Conservation (phyloP, 2,888 invertebrate species). For the Netelia inedita region DNA sequence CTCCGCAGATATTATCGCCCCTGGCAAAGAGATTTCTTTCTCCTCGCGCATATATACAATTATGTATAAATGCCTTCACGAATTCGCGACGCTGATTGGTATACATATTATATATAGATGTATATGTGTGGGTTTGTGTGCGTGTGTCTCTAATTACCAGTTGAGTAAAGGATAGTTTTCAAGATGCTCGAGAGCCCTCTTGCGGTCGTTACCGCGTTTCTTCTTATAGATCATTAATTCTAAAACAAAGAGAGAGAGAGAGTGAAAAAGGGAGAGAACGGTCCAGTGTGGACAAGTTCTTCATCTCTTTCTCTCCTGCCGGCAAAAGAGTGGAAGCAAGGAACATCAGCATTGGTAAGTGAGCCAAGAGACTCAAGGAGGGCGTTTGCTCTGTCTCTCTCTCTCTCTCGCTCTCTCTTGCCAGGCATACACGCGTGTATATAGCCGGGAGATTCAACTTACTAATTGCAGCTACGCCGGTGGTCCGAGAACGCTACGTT, state of each 20-base stretch:
- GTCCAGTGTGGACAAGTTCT: not conserved
- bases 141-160: constrained; percentile 25
- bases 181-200: constrained; percentile 54
- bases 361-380: constrained; percentile 68
- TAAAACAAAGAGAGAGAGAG: constrained; percentile 73
- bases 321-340: constrained; percentile 65
- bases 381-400: constrained; percentile 12
- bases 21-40: not conserved
- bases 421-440: constrained; percentile 73
- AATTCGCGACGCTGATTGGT: constrained; percentile 1
- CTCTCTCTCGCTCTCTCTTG: constrained; percentile 54
- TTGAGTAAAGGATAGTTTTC: constrained; percentile 66
- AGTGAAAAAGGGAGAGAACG: constrained; percentile 35
- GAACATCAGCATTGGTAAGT: constrained; percentile 56
- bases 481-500: constrained; percentile 74
- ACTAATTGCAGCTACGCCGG: constrained; percentile 82
- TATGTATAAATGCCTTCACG: constrained; percentile 26
- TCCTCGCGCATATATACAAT: constrained; percentile 9
- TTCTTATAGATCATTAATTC: constrained; percentile 79
- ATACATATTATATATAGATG: constrained; percentile 36
- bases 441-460: constrained; percentile 80
- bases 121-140: constrained; percentile 39
- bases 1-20: not conserved
- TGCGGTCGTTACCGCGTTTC: constrained; percentile 77
- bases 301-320: constrained; percentile 6